A percentile compares a stretch with the other conserved stretches of the same genome.
phyloP scores from a whole-genome alignment of 2,888 invertebrate species.

The Chrysotoxum bicinctum region DNA sequence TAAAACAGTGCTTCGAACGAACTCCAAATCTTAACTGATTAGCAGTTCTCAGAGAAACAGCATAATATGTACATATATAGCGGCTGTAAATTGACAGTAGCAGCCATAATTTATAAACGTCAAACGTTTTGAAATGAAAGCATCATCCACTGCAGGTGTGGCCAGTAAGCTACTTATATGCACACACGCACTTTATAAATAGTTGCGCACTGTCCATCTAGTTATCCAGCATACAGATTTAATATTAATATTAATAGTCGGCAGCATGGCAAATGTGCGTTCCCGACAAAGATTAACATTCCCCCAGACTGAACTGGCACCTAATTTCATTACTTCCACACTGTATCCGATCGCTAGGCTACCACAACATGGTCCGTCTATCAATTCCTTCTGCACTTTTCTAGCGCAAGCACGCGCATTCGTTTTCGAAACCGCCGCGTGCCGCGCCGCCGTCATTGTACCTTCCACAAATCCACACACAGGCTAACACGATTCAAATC shows the following conservation, averaged over 20 bases:
- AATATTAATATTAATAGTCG: constrained; percentile 71
- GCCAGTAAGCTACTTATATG: constrained; percentile 22
- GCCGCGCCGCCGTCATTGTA: not conserved
- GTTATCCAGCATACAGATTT: constrained; percentile 49
- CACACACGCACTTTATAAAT: constrained; percentile 66
- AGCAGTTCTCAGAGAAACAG: constrained; percentile 31
- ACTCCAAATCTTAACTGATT: constrained; percentile 38
- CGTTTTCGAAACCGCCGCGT: not conserved
- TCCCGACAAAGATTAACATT: constrained; percentile 61
- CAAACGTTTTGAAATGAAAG: constrained; percentile 45
- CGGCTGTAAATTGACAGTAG: constrained; percentile 66
- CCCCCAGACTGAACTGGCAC: constrained; percentile 47
- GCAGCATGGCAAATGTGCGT: constrained; percentile 58
- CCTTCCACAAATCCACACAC: constrained; percentile 1
- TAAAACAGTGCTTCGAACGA: constrained; percentile 23
- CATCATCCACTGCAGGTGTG: constrained; percentile 62
- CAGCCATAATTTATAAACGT: constrained; percentile 70
- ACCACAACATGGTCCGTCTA: constrained; percentile 33
- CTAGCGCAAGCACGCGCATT: constrained; percentile 34
- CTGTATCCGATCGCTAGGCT: constrained; percentile 31
- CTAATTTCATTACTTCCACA: constrained; percentile 71
- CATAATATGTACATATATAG: constrained; percentile 45
- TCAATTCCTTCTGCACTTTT: constrained; percentile 25
- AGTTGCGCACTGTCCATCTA: constrained; percentile 42
- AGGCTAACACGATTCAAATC: constrained; percentile 63